These are phyloP conservation scores for Drosophila mayaguana DNA, from an alignment of 2,888 invertebrate genomes.

Conservation along the genomic window DNA sequence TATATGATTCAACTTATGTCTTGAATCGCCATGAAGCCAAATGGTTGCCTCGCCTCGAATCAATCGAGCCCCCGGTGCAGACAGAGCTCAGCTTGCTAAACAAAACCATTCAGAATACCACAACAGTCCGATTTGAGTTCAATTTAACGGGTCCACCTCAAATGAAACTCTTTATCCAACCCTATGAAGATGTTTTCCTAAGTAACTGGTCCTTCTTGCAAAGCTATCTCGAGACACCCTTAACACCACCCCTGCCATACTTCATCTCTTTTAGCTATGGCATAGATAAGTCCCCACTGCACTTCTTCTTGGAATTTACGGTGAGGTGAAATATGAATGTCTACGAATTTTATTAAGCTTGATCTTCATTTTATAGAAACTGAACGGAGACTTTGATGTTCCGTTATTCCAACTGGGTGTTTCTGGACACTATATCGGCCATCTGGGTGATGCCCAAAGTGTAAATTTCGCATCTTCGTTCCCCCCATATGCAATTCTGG, in stretches of 20 bases:
- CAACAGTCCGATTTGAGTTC: constrained; percentile 65
- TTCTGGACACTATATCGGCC: constrained; percentile 85
- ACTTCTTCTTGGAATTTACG: constrained; percentile 71
- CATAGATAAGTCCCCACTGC: constrained; percentile 64
- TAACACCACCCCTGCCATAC: constrained; percentile 65
- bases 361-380: constrained; percentile 37
- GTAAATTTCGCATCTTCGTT: constrained; percentile 79
- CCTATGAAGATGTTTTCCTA: constrained; percentile 64
- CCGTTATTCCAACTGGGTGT: constrained; percentile 84
- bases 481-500: constrained; percentile 85
- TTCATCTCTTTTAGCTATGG: constrained; percentile 73
- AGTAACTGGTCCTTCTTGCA: constrained; percentile 75
- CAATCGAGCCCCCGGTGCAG: constrained; percentile 53
- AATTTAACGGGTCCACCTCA: constrained; percentile 73
- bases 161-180: constrained; percentile 74
- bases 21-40: constrained; percentile 42
- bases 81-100: constrained; percentile 64
- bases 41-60: constrained; percentile 67
- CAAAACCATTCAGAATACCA: constrained; percentile 47
- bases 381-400: constrained; percentile 58
- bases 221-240: constrained; percentile 58
- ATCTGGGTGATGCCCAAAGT: constrained; percentile 83
- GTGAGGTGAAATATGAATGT: constrained; percentile 19
- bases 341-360: neutral
- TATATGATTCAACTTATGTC: constrained; percentile 69